Evolutionary conservation across 2,888 invertebrate species (phyloP).

Genomic region (Drosophila paracracens): DNA sequence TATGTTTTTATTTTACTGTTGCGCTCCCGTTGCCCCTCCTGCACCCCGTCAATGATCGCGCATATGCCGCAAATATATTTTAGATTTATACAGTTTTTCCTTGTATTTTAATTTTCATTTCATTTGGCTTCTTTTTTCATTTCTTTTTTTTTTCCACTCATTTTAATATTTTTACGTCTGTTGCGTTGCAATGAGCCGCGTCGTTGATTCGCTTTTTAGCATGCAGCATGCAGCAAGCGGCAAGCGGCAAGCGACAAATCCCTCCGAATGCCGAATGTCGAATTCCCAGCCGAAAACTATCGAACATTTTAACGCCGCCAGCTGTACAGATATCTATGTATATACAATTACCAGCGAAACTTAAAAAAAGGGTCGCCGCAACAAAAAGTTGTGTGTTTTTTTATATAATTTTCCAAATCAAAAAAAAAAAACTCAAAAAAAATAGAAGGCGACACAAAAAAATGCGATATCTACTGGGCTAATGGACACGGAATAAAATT

Average conservation of each 20-base stretch:
- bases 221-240: constrained; percentile 40
- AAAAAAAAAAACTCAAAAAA: constrained; percentile 20
- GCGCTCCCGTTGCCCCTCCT: not conserved
- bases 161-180: constrained; percentile 82
- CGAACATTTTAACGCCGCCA: constrained; percentile 38
- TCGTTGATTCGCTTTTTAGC: constrained; percentile 77
- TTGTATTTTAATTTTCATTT: constrained; percentile 22
- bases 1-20: constrained; percentile 68
- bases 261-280: constrained; percentile 8
- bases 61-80: constrained; percentile 73
- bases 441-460: not conserved
- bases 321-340: constrained; percentile 43
- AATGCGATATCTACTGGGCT: constrained; percentile 37
- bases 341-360: not conserved
- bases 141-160: constrained; percentile 33
- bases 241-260: constrained; percentile 9
- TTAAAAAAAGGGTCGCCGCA: constrained; percentile 30
- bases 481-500: constrained; percentile 68
- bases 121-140: constrained; percentile 3
- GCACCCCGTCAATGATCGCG: constrained; percentile 57
- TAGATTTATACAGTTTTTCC: constrained; percentile 55
- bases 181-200: constrained; percentile 84
- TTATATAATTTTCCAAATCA: constrained; percentile 18
- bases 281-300: constrained; percentile 38
- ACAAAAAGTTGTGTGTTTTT: constrained; percentile 13